These are phyloP conservation scores for Apteryx mantelli DNA, from an alignment of 2,113 vertebrate genomes.

Conservation along the genomic window DNA sequence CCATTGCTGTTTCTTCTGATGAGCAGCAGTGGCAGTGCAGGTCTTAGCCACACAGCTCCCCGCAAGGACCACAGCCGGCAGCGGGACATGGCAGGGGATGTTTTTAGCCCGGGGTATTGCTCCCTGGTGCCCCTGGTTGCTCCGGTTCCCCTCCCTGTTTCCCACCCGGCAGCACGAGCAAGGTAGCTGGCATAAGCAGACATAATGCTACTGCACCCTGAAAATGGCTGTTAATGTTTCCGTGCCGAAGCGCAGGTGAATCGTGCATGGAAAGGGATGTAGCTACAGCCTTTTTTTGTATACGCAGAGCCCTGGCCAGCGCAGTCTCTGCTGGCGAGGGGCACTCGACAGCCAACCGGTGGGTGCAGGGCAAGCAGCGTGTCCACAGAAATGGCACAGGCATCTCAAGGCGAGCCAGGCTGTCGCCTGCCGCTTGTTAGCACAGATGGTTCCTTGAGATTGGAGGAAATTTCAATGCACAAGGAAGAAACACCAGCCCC, in stretches of 20 bases:
- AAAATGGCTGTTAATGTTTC: rapidly evolving
- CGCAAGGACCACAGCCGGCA: neutral
- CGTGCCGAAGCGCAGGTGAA: neutral
- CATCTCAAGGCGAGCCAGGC: neutral
- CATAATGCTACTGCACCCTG: too few relatives aligned
- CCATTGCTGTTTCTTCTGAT: neutral
- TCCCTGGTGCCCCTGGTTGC: too few relatives aligned
- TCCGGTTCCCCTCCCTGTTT: neutral
- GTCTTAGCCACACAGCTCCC: neutral
- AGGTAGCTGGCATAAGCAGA: neutral
- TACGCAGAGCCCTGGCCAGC: neutral
- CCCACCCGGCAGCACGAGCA: neutral
- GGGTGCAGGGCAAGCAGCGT: neutral
- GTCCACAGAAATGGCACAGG: neutral
- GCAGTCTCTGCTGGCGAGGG: neutral
- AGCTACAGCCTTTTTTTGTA: neutral
- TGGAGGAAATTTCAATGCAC: neutral
- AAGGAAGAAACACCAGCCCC: neutral
- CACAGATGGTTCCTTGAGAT: neutral
- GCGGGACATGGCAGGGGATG: neutral
- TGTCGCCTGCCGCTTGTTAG: neutral
- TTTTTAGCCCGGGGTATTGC: neutral
- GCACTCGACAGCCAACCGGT: neutral
- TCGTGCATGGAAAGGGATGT: neutral
- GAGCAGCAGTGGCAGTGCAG: neutral